These are phyloP conservation scores for Drosophila anomalata DNA, from an alignment of 2,888 invertebrate species.

Conservation along the genomic window DNA sequence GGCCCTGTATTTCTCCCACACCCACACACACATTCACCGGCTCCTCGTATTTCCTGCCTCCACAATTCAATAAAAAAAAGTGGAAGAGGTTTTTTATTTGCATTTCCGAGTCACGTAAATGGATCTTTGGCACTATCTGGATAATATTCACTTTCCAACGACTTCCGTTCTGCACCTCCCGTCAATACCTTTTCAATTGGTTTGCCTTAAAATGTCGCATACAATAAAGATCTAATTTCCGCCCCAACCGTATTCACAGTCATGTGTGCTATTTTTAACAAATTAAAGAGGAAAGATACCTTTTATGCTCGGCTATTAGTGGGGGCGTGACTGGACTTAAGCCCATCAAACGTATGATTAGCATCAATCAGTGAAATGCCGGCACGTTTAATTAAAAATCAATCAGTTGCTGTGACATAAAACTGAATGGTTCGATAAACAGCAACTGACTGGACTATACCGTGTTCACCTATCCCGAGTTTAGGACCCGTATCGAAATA, in stretches of 20 bases:
- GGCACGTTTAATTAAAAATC: conserved; percentile 70
- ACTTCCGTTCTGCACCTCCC: conserved; percentile 2
- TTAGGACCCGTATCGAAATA: conserved; percentile 3
- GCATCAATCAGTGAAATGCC: conserved; percentile 53
- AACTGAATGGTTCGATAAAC: conserved; percentile 33
- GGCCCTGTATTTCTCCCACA: conserved; percentile 31
- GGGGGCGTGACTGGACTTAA: conserved; percentile 23
- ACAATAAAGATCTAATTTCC: conserved; percentile 60
- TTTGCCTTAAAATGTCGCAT: conserved; percentile 45
- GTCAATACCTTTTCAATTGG: conserved; percentile 51
- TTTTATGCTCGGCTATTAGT: conserved; percentile 15
- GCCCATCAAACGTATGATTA: conserved; percentile 57
- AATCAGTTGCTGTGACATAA: conserved; percentile 66
- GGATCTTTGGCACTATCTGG: conserved; percentile 70
- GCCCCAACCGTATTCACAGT: not conserved
- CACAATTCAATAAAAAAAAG: conserved; percentile 71
- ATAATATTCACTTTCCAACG: conserved; percentile 63
- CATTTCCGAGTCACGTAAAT: conserved; percentile 72
- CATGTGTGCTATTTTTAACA: conserved; percentile 21
- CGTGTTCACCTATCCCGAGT: not conserved
- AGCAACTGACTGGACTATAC: conserved; percentile 7
- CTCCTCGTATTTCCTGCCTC: conserved; percentile 17
- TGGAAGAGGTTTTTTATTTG: conserved; percentile 67
- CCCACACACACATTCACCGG: conserved; percentile 2
- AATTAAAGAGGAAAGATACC: conserved; percentile 40